Conservation (phyloP, 2,888 invertebrate species). For the Harpalus rufipes region DNA sequence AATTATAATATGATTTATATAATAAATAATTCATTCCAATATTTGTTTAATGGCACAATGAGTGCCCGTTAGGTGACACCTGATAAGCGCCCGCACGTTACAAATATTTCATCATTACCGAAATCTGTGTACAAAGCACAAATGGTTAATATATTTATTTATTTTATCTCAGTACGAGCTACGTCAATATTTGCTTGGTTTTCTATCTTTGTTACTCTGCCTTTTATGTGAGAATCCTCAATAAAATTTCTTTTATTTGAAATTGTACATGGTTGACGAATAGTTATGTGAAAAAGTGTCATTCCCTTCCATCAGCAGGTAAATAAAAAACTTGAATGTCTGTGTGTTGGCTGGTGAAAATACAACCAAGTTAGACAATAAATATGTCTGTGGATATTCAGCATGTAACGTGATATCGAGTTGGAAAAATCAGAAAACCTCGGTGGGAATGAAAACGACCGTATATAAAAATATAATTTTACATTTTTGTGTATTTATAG, state of each 20-base stretch:
- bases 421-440: constrained; percentile 64
- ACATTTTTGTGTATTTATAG: constrained; percentile 76
- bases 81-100: too few relatives aligned
- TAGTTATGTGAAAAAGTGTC: background rate
- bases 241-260: background rate
- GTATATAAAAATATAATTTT: constrained; percentile 73
- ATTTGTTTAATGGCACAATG: too few relatives aligned
- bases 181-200: too few relatives aligned
- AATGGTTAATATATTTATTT: too few relatives aligned
- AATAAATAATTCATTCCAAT: too few relatives aligned
- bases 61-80: too few relatives aligned
- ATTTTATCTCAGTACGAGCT: too few relatives aligned
- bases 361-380: constrained; percentile 70
- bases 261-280: background rate
- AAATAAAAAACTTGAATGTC: constrained; percentile 43
- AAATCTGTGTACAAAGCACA: too few relatives aligned
- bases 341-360: constrained; percentile 47
- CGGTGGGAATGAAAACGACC: constrained; percentile 73
- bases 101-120: too few relatives aligned
- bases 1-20: too few relatives aligned
- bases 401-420: constrained; percentile 70
- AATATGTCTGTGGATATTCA: constrained; percentile 70
- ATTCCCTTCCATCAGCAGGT: constrained; percentile 15
- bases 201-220: background rate
- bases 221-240: background rate